Evolutionary conservation across 37 sponge, comb jelly and placozoan species (phyloP).

Genomic region (Spongilla lacustris): DNA sequence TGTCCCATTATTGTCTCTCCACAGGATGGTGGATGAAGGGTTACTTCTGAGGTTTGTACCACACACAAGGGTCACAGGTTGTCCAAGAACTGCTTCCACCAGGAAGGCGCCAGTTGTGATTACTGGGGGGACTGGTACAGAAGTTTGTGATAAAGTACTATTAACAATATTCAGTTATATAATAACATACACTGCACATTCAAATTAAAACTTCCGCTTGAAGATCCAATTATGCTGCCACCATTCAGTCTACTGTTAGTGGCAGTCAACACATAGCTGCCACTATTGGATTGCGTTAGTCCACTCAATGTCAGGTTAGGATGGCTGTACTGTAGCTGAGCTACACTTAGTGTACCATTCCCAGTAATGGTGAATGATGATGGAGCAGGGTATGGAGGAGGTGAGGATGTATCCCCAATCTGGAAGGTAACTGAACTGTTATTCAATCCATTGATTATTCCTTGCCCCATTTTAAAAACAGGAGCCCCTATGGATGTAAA

Average conservation of each 20-base stretch:
- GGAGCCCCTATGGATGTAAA: too few species aligned
- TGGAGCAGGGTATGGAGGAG: too few species aligned
- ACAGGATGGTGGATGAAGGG: conserved; percentile 18
- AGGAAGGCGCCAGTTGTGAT: background rate
- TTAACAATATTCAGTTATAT: background rate
- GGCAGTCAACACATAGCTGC: conserved; percentile 7
- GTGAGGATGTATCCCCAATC: too few species aligned
- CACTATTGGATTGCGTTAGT: background rate
- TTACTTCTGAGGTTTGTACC: conserved; percentile 26
- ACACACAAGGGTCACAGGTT: conserved; percentile 12
- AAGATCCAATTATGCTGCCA: background rate
- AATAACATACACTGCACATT: conserved; percentile 12
- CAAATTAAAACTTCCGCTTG: background rate
- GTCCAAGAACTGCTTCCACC: background rate
- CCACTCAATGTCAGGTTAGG: too few species aligned
- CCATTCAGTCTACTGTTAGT: conserved; percentile 5
- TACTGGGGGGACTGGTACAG: conserved; percentile 32
- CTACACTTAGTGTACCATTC: too few species aligned
- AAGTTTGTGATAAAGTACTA: too few species aligned
- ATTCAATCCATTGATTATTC: too few species aligned
- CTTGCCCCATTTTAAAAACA: too few species aligned
- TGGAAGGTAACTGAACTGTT: too few species aligned
- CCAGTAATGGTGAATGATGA: too few species aligned
- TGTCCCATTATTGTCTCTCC: conserved; percentile 8
- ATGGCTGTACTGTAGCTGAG: too few species aligned